Percentiles rank a stretch among this genome's conserved stretches.
These are phyloP conservation scores for Nomada flava DNA, from an alignment of 2,888 invertebrate species.

Conservation along the genomic window DNA sequence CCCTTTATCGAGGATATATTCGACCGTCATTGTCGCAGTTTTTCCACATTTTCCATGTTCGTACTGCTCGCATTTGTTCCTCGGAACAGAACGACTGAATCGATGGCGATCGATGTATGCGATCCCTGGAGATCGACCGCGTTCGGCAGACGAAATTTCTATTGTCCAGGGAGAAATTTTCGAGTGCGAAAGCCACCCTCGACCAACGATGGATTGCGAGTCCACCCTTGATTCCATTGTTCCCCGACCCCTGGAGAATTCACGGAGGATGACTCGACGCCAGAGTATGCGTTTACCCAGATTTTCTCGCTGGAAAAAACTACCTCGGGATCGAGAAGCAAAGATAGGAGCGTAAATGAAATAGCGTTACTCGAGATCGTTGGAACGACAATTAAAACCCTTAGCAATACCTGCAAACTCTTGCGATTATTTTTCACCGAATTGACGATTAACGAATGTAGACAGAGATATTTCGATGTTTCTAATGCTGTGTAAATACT, in stretches of 20 bases:
- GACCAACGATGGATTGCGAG: background rate
- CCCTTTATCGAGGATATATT: background rate
- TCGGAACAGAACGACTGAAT: background rate
- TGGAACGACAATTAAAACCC: constrained; percentile 1
- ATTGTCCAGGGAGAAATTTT: background rate
- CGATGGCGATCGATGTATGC: too few relatives aligned
- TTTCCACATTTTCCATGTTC: constrained; percentile 9
- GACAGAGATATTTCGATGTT: constrained; percentile 77
- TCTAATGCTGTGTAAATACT: constrained; percentile 81
- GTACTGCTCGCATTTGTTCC: background rate
- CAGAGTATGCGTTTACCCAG: background rate
- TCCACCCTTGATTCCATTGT: background rate
- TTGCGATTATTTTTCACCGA: constrained; percentile 75
- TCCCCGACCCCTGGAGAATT: background rate
- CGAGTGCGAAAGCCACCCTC: background rate
- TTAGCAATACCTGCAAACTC: constrained; percentile 74
- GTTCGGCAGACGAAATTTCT: background rate
- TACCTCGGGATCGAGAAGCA: too few relatives aligned
- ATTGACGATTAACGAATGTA: constrained; percentile 52
- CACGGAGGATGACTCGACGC: background rate
- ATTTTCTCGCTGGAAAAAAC: background rate
- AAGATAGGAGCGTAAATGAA: too few relatives aligned
- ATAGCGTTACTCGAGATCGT: too few relatives aligned
- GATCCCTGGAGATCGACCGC: constrained; percentile 17
- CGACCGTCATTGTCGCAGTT: background rate